Base-by-base conservation (phyloP, 2,888 invertebrate genomes). In the Tipula helvola region DNA sequence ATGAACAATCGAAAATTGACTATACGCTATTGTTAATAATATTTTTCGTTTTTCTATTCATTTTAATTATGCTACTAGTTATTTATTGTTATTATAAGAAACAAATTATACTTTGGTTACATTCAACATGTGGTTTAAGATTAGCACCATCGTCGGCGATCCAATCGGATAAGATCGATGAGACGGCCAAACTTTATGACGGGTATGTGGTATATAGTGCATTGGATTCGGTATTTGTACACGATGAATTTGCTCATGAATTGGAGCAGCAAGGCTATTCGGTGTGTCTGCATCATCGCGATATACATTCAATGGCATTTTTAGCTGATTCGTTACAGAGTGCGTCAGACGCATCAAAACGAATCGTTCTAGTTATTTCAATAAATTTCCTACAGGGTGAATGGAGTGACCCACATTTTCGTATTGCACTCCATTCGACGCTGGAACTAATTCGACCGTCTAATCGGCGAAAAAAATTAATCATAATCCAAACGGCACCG, bases 171-270 rank as follows among this genome's bases (percentile, higher is more conserved):
- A 86, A 52, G 16, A 57, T 39, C 16, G 87, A 87, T 42, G 87
- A 87, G n/a, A 89, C 93, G 91, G 95, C 95, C 90, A 94, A 96
- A 89, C 93, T 96, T 10, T 97, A 96, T 91, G 97, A 97, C 91
- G 97, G 96, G 87, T 97, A 97, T 92, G 94, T 97, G 90, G 95
- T 96, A 88, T 97, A 97, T 92, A 96, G 96, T 91, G 94, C 95
- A 89, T 94, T 95, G 89, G 97, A 97, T 93, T 96, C 93, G 91
- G 95, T 92, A 93, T 95, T 93, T 89, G 94, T 94, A 93, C 95
- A 91, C 91, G 94, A 92, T 91, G 95, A 92, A 91, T 95, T 92
- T 89, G 96, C 92, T 92, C 95, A 90, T 89, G 96, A 96, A 89
- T 91, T 97, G 88, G 96, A 97, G 91, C 95, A 95, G 89, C 90